Evolutionary conservation across 2,888 invertebrate species (phyloP), one percentile per base, ranked within the genome.

Genomic region (Sericinus montela): DNA sequence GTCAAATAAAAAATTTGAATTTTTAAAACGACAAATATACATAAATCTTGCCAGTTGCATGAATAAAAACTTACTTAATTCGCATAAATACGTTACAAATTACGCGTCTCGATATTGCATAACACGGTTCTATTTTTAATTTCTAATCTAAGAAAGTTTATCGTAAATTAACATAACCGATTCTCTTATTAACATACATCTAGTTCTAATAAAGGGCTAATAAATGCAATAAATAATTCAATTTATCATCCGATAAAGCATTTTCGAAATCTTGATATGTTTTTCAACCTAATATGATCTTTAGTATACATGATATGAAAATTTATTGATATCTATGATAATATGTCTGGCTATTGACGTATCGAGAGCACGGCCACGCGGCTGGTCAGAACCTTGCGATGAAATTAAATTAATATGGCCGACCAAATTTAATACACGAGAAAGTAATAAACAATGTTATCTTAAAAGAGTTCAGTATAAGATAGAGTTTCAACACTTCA

Each of bases 111-210:
- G 29, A 3, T 44, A 35, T 55, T 55, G 45, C 48, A 49, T 53
- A 55, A 52, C 35, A 14, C n/a, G 16, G 19, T 40, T 35, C 54
- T 54, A 48, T 45, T 56, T 54, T 53, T 56, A 55, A 56, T 54
- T 56, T 58, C 30, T 52, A 55, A 58, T 58, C 42, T 45, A 50
- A 29, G 43, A 47, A 45, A 44, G 39, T 36, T 47, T 40, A 36
- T 44, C 14, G 32, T 34, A 3, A 23, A 48, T 46, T 39, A 36
- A 40, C 42, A 54, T 51, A 30, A 45, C 30, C 32, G 11, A 37
- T 41, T 34, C 28, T 29, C 10, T 14, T 16, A 29, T 47, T 35
- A 43, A 44, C 37, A 34, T 40, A 35, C 25, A 13, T 29, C 14
- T 10, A 39, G 35, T 40, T 13, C 8, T 10, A 6, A 19, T 15